Evolutionary conservation across 2,888 invertebrate genomes (phyloP), one percentile per base, ranked within the genome.

Genomic region (Steinernema hermaphroditum): DNA sequence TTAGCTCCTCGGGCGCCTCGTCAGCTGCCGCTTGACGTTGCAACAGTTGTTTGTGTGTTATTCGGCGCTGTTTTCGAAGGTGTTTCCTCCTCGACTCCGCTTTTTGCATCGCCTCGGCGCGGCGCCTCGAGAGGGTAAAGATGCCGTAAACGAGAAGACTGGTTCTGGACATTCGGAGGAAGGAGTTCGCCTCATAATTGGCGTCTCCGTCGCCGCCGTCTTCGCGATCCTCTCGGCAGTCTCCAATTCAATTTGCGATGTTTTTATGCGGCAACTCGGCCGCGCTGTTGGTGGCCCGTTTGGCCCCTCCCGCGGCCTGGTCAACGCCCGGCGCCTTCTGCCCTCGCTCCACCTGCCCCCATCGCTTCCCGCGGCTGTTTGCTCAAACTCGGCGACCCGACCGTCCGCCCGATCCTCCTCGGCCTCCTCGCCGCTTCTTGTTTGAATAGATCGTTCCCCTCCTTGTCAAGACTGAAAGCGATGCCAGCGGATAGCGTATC

Each of bases 1-100:
- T 22, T 12, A 2, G 12, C 27, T 22, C 54, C 22, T 54, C 27
- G 54, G 9, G 6, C 49, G 19, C 49, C 49, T 49, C 49, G 9
- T 6, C 54, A 54, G 27, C 54, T 54, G 54, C 16, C 46, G 14
- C 14, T 41, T 41, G 9, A 16, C 54, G 19, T 54, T 54, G 54
- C 54, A 54, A 54, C 54, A 24, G 54, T 54, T 54, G 54, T 54
- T 54, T 54, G 54, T 54, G 54, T 54, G 54, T 54, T 54, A n/a
- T 54, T 54, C 27, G 22, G 14, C 54, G 54, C 37, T 54, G 54
- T 54, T 54, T 54, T 54, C 54, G 27, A 4, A 6, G 2, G 54
- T 22, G 46, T 19, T 46, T n/a, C 46, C 46, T 16, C 19, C 19
- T 46, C 46, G 46, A n/a, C 8, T 46, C 4, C 6, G n/a, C n/a